Conservation (phyloP, 2,888 invertebrate species). For the Automeris io region DNA sequence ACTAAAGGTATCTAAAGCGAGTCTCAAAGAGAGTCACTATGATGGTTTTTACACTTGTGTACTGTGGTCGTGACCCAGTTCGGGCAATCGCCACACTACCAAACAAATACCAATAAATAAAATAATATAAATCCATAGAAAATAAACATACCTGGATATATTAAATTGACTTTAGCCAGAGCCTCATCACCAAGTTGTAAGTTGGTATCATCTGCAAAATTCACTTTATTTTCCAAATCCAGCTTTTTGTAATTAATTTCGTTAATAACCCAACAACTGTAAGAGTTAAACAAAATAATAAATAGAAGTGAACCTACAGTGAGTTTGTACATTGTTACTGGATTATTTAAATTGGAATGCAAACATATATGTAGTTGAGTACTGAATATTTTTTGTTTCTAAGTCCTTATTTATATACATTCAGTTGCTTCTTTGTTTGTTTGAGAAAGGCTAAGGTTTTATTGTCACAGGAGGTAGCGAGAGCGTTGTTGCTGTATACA, state of each 20-base stretch:
- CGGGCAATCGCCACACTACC: too few species aligned
- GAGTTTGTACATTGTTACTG: not conserved
- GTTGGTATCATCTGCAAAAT: slow-evolving; percentile 2
- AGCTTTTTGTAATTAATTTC: not conserved
- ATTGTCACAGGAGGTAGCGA: slow-evolving; percentile 8
- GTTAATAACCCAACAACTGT: slow-evolving; percentile 7
- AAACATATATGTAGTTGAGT: slow-evolving; percentile 1
- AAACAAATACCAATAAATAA: too few species aligned
- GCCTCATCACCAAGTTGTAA: slow-evolving; percentile 4
- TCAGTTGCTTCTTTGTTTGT: slow-evolving; percentile 16
- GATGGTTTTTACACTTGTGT: too few species aligned
- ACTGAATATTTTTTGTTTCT: slow-evolving; percentile 10
- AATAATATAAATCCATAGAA: not conserved
- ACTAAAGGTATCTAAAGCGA: too few species aligned
- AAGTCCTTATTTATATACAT: slow-evolving; percentile 21
- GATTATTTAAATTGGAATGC: not conserved
- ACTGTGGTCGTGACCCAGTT: too few species aligned
- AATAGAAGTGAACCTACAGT: slow-evolving; percentile 5
- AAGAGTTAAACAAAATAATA: slow-evolving; percentile 1
- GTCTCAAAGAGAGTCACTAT: too few species aligned
- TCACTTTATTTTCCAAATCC: not conserved
- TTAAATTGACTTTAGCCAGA: slow-evolving; percentile 27
- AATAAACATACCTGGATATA: slow-evolving; percentile 39
- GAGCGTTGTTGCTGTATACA: too few species aligned
- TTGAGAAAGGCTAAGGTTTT: slow-evolving; percentile 15